These are phyloP conservation scores for Chymomyza costata DNA, from an alignment of 1,140 invertebrate genomes.

Conservation along the genomic window DNA sequence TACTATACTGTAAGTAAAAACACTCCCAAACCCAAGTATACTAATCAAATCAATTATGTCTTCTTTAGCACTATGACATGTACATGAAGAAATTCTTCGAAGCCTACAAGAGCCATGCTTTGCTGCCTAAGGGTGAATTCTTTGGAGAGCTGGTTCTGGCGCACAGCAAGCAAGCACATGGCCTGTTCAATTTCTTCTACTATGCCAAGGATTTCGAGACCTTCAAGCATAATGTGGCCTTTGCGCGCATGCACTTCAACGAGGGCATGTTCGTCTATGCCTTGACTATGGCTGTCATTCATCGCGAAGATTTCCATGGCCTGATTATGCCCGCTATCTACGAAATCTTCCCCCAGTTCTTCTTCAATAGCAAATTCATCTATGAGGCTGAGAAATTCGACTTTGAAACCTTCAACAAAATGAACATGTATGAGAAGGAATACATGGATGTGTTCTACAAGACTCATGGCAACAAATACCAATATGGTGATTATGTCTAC, in stretches of 20 bases:
- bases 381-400: slow-evolving; percentile 76
- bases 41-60: not conserved
- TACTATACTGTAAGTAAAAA: slow-evolving; percentile 48
- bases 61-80: slow-evolving; percentile 41
- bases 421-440: slow-evolving; percentile 70
- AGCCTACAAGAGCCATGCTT: slow-evolving; percentile 40
- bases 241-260: slow-evolving; percentile 79
- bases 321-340: slow-evolving; percentile 79
- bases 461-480: slow-evolving; percentile 73
- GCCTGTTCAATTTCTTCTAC: slow-evolving; percentile 79
- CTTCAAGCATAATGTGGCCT: slow-evolving; percentile 80
- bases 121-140: slow-evolving; percentile 68
- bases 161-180: slow-evolving; percentile 77
- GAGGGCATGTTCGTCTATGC: slow-evolving; percentile 79
- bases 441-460: slow-evolving; percentile 81
- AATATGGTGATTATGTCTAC: slow-evolving; percentile 55
- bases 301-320: slow-evolving; percentile 78
- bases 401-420: slow-evolving; percentile 63
- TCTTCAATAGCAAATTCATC: slow-evolving; percentile 79
- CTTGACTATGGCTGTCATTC: slow-evolving; percentile 78
- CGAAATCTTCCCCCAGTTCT: slow-evolving; percentile 80
- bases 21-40: not conserved
- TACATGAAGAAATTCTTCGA: slow-evolving; percentile 64
- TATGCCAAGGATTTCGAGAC: slow-evolving; percentile 80
- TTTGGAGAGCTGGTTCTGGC: slow-evolving; percentile 53